These are phyloP conservation scores for Argynnis bischoffii DNA, from an alignment of 2,888 invertebrate genomes.

Conservation along the genomic window DNA sequence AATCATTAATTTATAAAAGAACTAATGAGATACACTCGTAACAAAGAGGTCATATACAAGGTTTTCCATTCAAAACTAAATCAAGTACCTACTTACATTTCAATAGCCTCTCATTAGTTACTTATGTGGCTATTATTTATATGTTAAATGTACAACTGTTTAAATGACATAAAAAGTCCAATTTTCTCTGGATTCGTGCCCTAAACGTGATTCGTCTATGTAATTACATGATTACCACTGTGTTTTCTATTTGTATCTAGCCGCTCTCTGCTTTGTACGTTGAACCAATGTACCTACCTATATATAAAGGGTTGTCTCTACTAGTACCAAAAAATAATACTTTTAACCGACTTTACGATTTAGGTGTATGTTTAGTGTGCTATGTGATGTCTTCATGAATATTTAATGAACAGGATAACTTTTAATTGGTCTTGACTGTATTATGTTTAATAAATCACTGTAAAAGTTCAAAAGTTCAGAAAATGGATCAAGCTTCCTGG, in stretches of 20 bases:
- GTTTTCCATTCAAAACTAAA: constrained; percentile 1
- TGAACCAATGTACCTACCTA: neutral
- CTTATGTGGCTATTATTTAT: constrained; percentile 1
- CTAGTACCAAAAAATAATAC: neutral
- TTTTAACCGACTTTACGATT: neutral
- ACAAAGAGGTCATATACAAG: neutral
- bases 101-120: constrained; percentile 13
- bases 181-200: constrained; percentile 35
- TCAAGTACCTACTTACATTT: constrained; percentile 1
- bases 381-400: too few relatives aligned
- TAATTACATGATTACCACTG: constrained; percentile 65
- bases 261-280: constrained; percentile 35
- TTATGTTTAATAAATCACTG: too few relatives aligned
- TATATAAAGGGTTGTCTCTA: constrained; percentile 6
- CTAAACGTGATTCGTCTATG: constrained; percentile 53
- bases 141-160: constrained; percentile 32
- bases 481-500: too few relatives aligned
- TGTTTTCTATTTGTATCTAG: constrained; percentile 54
- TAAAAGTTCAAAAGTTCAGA: too few relatives aligned
- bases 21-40: neutral
- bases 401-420: too few relatives aligned
- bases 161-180: constrained; percentile 36
- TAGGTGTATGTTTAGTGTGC: neutral
- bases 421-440: too few relatives aligned
- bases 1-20: neutral